These are phyloP conservation scores for Drosophila jambulina DNA, from an alignment of 1,140 invertebrate genomes.

Conservation along the genomic window DNA sequence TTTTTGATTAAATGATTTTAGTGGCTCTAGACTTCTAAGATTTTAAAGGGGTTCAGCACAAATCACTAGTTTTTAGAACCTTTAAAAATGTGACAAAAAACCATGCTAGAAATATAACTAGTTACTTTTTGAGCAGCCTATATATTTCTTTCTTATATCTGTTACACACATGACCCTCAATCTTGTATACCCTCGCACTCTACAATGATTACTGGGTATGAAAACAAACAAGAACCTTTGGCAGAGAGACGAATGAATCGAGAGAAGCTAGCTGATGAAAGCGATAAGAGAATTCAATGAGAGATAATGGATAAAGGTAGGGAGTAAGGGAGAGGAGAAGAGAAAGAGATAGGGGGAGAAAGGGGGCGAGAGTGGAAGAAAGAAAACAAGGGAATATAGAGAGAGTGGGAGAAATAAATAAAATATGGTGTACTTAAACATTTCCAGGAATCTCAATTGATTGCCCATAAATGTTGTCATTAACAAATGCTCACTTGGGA, in stretches of 20 bases:
- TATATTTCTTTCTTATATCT: too few relatives aligned
- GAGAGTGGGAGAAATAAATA: not conserved
- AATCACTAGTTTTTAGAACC: too few relatives aligned
- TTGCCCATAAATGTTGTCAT: slow-evolving; percentile 4
- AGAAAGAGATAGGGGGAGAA: not conserved
- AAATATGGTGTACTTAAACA: not conserved
- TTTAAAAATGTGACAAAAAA: too few relatives aligned
- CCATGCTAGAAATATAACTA: too few relatives aligned
- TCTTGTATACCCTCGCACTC: not conserved
- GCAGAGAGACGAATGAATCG: slow-evolving; percentile 48
- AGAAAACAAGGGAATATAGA: too few relatives aligned
- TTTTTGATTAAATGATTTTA: too few relatives aligned
- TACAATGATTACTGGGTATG: not conserved
- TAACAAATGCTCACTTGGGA: not conserved
- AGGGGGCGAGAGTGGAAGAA: too few relatives aligned
- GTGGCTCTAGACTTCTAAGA: too few relatives aligned
- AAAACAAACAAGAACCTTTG: slow-evolving; percentile 13
- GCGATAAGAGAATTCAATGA: slow-evolving; percentile 16
- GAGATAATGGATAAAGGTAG: slow-evolving; percentile 17
- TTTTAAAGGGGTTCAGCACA: too few relatives aligned
- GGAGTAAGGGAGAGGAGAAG: not conserved
- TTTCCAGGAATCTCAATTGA: slow-evolving; percentile 1
- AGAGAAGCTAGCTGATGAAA: slow-evolving; percentile 23
- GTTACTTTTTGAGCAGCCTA: too few relatives aligned
- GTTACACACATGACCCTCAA: not conserved